Evolutionary conservation across 2,797 vertebrate species (phyloP), one percentile per base, ranked within the genome.

Genomic region (Menidia menidia): DNA sequence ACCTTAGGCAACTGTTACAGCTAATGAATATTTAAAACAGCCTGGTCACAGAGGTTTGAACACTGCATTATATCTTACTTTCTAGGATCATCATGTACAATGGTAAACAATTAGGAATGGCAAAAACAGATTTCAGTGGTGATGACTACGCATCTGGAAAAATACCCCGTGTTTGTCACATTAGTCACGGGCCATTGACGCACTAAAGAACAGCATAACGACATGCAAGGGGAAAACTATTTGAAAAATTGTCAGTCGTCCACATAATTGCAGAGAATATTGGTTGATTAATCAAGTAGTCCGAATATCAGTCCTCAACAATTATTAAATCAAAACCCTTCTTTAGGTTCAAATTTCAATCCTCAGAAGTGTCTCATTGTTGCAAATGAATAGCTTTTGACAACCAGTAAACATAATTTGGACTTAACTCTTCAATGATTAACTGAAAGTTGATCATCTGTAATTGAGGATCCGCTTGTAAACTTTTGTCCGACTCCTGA

Each of bases 21-120:
- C 94, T 94, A 93, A 95, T 97, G 95, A 96, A 97, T 97, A 96
- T 96, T 97, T 95, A 95, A 96, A 95, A 80, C 89, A 94, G 93
- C 94, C 92, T 93, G 93, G 95, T 95, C 94, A 94, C 94, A 96
- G 94, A 95, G 93, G 96, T 95, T 96, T 95, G 93, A 96, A 91
- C 92, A 92, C 91, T 86, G 86, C 92, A 92, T 95, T 95, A 85
- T 79, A 94, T 93, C 92, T 94, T 93, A 94, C 94, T 94, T 93
- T 93, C 92, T 88, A 77, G 87, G 91, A 95, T 93, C 93, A 93
- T 94, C 92, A 78, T 92, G 92, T 92, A 91, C 91, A 94, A 94
- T 94, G 92, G 95, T 96, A 96, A 95, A 94, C 94, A 95, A 95
- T 96, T 95, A 95, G 77, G 71, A 87, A 68, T 65, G 83, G 76